These are phyloP conservation scores for Callaeas wilsoni DNA, from an alignment of 2,113 vertebrate species.

Conservation along the genomic window DNA sequence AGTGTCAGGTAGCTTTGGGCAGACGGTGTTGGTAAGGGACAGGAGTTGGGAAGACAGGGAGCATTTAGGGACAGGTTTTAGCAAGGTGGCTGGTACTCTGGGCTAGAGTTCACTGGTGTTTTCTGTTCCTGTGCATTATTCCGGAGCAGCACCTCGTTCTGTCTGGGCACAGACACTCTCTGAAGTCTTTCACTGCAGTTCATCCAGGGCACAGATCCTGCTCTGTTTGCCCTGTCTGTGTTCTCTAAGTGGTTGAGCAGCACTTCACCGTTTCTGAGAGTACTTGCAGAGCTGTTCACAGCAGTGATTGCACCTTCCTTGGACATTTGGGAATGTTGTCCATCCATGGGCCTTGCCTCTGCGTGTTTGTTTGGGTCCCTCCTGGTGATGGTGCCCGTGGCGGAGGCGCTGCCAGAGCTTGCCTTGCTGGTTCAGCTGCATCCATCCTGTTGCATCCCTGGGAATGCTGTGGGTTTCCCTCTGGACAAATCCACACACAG, in stretches of 20 bases:
- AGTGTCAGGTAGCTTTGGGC: neutral
- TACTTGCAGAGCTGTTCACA: neutral
- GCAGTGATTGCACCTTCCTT: neutral
- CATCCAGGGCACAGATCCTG: neutral
- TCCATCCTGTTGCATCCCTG: neutral
- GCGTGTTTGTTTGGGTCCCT: neutral
- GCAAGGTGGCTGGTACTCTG: neutral
- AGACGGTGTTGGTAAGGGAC: neutral
- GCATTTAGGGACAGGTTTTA: neutral
- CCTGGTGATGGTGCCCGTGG: fast-evolving
- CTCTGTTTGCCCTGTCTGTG: neutral
- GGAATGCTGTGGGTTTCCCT: neutral
- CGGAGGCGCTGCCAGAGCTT: neutral
- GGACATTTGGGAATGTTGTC: neutral
- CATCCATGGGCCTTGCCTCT: neutral
- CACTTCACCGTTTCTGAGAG: neutral
- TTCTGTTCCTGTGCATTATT: neutral
- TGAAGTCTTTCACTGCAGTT: neutral
- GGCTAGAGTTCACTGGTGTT: neutral
- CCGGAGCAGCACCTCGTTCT: neutral
- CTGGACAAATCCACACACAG: fast-evolving
- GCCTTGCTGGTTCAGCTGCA: neutral
- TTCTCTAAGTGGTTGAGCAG: neutral
- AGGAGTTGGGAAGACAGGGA: neutral
- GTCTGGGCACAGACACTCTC: neutral